Percentiles rank a stretch among this genome's conserved stretches.
phyloP scores from a whole-genome alignment of 2,797 vertebrate species.

The Phrynocephalus vlangalii region DNA sequence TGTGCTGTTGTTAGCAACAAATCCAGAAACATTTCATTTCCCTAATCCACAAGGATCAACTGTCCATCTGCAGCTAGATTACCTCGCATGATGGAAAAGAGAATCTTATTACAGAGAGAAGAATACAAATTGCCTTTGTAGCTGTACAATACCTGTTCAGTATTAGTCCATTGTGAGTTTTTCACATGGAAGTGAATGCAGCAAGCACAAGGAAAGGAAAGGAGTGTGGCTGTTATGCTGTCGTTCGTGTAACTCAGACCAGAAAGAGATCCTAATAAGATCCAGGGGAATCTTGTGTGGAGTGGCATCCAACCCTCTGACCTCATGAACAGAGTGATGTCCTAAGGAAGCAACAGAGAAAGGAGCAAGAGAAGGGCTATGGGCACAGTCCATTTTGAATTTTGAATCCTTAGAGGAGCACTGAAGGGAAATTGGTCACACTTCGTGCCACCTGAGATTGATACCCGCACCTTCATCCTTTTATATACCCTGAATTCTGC shows the following conservation, averaged over 20 bases:
- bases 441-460: no score
- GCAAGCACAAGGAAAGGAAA: not conserved
- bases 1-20: not conserved
- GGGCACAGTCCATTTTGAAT: no score
- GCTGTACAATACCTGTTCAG: not conserved
- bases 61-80: not conserved
- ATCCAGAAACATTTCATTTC: not conserved
- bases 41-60: conserved; percentile 1
- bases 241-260: not conserved
- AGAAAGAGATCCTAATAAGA: not conserved
- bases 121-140: not conserved
- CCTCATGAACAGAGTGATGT: no score
- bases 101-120: not conserved
- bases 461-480: no score
- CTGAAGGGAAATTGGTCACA: no score
- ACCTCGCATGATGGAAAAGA: not conserved
- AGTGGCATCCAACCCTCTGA: no score
- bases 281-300: not conserved
- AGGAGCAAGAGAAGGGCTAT: no score
- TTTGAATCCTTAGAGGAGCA: no score
- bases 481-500: no score
- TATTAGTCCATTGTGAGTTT: not conserved
- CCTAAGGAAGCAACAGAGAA: no score
- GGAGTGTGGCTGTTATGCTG: no score
- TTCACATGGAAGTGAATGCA: not conserved